These are phyloP conservation scores for Poeciliopsis occidentalis DNA, from an alignment of 2,113 vertebrate species.

Conservation along the genomic window DNA sequence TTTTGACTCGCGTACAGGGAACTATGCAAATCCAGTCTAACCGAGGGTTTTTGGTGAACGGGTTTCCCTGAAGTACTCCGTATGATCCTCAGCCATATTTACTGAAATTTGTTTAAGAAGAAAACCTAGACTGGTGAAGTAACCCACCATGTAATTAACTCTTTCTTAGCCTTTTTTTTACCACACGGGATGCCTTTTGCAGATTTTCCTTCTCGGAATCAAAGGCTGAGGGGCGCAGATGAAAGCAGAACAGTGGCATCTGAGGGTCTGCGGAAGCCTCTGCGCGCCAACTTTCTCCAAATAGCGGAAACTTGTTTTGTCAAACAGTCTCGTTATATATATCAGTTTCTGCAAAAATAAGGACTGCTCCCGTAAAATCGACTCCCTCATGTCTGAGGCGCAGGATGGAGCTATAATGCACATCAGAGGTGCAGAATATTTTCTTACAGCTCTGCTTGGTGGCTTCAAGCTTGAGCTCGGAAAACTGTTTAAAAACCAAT, in stretches of 20 bases:
- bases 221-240: constrained; percentile 17
- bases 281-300: constrained; percentile 10
- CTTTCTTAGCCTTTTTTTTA: constrained; percentile 53
- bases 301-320: constrained; percentile 40
- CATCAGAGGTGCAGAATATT: neutral
- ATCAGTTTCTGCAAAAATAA: constrained; percentile 39
- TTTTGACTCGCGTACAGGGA: constrained; percentile 30
- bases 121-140: constrained; percentile 61
- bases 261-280: constrained; percentile 1
- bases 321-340: constrained; percentile 35
- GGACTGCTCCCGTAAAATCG: constrained; percentile 21
- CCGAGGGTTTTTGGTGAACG: constrained; percentile 5
- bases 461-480: neutral
- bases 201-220: constrained; percentile 50
- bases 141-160: constrained; percentile 55
- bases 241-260: constrained; percentile 46
- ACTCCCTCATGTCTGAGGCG: constrained; percentile 24
- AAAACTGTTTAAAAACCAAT: neutral
- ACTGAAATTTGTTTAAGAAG: constrained; percentile 54
- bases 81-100: constrained; percentile 47
- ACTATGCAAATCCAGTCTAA: constrained; percentile 1
- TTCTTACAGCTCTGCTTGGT: neutral
- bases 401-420: neutral
- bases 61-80: constrained; percentile 66
- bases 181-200: constrained; percentile 60